Evolutionary conservation across 2,888 invertebrate species (phyloP), one percentile per base, ranked within the genome.

Genomic region (Crocallis elinguaria): DNA sequence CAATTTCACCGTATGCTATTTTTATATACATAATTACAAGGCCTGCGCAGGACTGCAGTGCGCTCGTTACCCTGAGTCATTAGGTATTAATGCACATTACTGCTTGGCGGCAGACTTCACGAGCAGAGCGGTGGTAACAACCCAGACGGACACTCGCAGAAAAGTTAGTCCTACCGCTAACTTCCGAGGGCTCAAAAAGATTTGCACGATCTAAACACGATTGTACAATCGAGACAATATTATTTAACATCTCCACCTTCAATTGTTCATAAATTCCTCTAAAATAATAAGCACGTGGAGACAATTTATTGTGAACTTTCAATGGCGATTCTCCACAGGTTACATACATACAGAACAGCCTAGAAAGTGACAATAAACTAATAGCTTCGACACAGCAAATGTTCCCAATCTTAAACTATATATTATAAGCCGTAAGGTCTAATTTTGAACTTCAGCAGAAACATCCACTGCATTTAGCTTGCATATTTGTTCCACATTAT

Each of bases 381-480:
- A 46, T 37, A 54, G 53, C 48, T 44, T 48, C 43, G 38, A 48
- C 43, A 48, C 53, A 48, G 53, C 42, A 38, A 49, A 54, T 54
- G 43, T 54, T 54, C 49, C 53, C 43, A 46, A 38, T 43, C 48
- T 54, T 54, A 54, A 48, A 54, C 53, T 54, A 54, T 54, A 54
- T 53, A 42, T 32, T 37, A 42, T 42, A 42, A 49, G 53, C 48
- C 43, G 43, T 48, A 54, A 54, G 53, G 38, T 54, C 48, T 54
- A 36, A 38, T 49, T 54, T 43, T 46, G 52, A 46, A 48, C 53
- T 53, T 38, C 43, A 48, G 48, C 43, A 27, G 48, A 48, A 53
- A 53, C 53, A 53, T 53, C 33, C 11, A 33, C 53, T 43, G 48
- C 17, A 25, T 30, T 41, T 16, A 21, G 45, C 38, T 38, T 33